These are phyloP conservation scores for Myathropa florea DNA, from an alignment of 2,888 invertebrate genomes.

Conservation along the genomic window DNA sequence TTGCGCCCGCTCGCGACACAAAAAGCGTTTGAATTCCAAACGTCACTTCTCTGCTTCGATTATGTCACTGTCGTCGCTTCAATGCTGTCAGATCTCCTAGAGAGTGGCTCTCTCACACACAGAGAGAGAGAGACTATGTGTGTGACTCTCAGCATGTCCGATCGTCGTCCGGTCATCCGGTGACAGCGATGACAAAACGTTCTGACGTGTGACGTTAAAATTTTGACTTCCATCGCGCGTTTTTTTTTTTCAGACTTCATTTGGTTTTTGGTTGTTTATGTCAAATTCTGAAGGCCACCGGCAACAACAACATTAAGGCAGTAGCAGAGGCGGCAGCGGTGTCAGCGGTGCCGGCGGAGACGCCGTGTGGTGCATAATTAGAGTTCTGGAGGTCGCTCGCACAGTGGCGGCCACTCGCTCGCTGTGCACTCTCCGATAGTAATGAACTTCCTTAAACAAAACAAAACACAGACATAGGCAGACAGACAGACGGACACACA, in stretches of 20 bases:
- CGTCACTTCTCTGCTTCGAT: background rate
- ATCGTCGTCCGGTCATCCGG: background rate
- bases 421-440: constrained; percentile 15
- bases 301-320: background rate
- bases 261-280: background rate
- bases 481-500: background rate
- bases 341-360: background rate
- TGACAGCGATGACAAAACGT: background rate
- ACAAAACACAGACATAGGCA: background rate
- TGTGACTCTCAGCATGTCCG: background rate
- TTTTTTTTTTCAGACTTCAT: too few species aligned
- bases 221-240: background rate
- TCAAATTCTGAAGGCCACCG: background rate
- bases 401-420: constrained; percentile 29
- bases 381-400: constrained; percentile 43
- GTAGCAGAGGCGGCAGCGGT: background rate
- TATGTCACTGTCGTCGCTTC: background rate
- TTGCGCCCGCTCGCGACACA: background rate
- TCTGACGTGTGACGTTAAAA: background rate
- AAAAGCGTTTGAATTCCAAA: too few species aligned
- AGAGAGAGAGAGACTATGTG: too few species aligned
- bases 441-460: constrained; percentile 51
- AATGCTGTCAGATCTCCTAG: background rate
- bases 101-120: too few species aligned
- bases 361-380: constrained; percentile 37